Conservation (phyloP, 2,888 invertebrate species). For the Junonia oenone region DNA sequence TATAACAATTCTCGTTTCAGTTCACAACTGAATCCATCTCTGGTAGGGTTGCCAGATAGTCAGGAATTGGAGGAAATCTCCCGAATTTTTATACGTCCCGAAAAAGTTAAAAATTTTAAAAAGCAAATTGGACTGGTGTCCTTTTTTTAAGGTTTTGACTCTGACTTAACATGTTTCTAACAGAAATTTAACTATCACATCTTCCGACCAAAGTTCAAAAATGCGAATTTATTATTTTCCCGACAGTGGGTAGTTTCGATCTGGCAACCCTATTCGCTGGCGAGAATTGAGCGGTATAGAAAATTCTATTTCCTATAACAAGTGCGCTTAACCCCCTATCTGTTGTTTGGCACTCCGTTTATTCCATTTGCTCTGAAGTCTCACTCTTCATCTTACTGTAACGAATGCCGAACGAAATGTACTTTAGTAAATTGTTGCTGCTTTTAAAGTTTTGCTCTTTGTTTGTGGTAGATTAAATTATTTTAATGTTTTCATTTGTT, state of each 20-base stretch:
- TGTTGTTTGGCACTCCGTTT: constrained; percentile 2
- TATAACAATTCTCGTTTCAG: constrained; percentile 9
- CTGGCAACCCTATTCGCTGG: too few relatives aligned
- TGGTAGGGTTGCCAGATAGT: too few relatives aligned
- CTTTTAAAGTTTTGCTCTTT: not conserved
- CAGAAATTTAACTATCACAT: too few relatives aligned
- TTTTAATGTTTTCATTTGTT: not conserved
- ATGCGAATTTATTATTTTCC: too few relatives aligned
- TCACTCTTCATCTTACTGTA: constrained; percentile 1
- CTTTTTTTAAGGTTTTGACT: too few relatives aligned
- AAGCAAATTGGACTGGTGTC: too few relatives aligned
- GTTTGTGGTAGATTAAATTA: not conserved
- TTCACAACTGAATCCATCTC: constrained; percentile 8
- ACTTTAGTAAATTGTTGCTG: constrained; percentile 1
- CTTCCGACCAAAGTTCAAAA: too few relatives aligned
- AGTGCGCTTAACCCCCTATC: constrained; percentile 8
- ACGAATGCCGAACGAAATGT: constrained; percentile 8
- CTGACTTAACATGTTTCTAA: too few relatives aligned
- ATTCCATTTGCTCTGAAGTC: constrained; percentile 7
- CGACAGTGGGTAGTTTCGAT: too few relatives aligned
- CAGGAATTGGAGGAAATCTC: too few relatives aligned
- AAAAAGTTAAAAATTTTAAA: too few relatives aligned
- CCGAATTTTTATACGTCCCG: too few relatives aligned
- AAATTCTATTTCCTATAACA: constrained; percentile 14
- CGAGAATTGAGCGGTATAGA: constrained; percentile 10